Evolutionary conservation across 2,888 invertebrate genomes (phyloP), one percentile per base, ranked within the genome.

Genomic region (Baccha elongata): DNA sequence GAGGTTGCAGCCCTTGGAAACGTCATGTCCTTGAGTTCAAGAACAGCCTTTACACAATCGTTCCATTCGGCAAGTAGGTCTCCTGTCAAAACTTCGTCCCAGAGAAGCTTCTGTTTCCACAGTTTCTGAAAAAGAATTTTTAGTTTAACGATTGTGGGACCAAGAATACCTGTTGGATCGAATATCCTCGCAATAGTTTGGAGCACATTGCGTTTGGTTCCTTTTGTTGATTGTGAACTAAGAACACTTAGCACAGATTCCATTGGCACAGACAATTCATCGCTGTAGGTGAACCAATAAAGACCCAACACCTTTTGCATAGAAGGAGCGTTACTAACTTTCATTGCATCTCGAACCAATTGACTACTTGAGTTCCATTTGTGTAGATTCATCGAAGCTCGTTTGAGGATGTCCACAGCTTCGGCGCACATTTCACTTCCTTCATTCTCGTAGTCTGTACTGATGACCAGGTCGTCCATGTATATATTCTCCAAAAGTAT

Each of bases 321-420:
- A 62, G 46, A 62, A 1, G 11, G 3, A 1, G 46, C 11, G n/a
- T 10, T 29, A 10, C 11, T n/a, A n/a, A 2, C 3, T 15, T n/a
- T 6, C 21, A 21, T n/a, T 1, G 32, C 48, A 0, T 64, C 23
- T 21, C 26, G 26, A 6, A 35, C 35, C 35, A 35, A 2, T 6
- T 19, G 19, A 19, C 68, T 55, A 19, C 52, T 52, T 0, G 52
- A 67, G 15, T 67, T 67, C 52, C 52, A 67, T 17, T 46, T 62
- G 13, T 35, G 48, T 19, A 48, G 21, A 46, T 46, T 50, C 65
- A 52, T 50, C 10, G 35, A 42, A 15, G 60, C 60, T 11, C 29
- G 8, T 46, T 19, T 19, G 10, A 48, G 19, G 17, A 46, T 62
- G 29, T 3, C 32, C 2, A 13, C 32, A 7, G 62, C 32, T 35